Evolutionary conservation across 37 sponge, comb jelly and placozoan genomes (phyloP), one percentile per base, ranked within the genome.

Genomic region (Aplysina aerophoba): DNA sequence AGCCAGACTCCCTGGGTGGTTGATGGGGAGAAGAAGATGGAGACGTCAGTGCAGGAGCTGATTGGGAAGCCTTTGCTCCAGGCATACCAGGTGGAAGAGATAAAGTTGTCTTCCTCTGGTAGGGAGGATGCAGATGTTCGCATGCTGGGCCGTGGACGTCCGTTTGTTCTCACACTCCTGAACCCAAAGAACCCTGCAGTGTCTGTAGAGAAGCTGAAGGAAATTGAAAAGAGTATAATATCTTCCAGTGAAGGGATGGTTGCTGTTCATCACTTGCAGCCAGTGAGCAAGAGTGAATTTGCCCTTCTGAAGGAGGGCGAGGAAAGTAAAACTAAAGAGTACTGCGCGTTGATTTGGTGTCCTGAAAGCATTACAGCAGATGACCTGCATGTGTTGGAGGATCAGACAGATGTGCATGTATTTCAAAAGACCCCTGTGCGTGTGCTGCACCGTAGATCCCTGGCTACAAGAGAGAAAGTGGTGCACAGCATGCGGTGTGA

Each of bases 61-160:
- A 88, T 94, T 65, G 88, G 73, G 17, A 67, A 78, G 0, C 83
- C 60, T 8, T 17, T 92, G 13, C 40, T 79, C 54, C 27, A 20
- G 17, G 41, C 74, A 14, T 55, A 83, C 22, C 22, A 68, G 0
- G 53, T 81, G 4, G 25, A 83, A 17, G 83, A 59, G 21, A 44
- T 66, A 11, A 93, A 83, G 63, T 93, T 97, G 68, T 93, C 92
- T 21, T 87, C 98, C 0, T 93, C 97, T 79, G 99, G 99, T 31
- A 79, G 99, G 58, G 99, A 99, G 59, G 99, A 99, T 83, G 86
- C 93, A 27, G 99, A 99, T 75, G 99, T 99, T n/a, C 80, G 94
- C 24, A 99, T 99, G 99, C 83, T 99, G 53, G 97, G 99, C 0
- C 58, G 59, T 55, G 99, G 98, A 1, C 77, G 98, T 14, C 98